Percentiles rank a stretch among this genome's conserved stretches.
phyloP scores from a whole-genome alignment of 1,140 invertebrate species.

The Drosophila eugracilis region DNA sequence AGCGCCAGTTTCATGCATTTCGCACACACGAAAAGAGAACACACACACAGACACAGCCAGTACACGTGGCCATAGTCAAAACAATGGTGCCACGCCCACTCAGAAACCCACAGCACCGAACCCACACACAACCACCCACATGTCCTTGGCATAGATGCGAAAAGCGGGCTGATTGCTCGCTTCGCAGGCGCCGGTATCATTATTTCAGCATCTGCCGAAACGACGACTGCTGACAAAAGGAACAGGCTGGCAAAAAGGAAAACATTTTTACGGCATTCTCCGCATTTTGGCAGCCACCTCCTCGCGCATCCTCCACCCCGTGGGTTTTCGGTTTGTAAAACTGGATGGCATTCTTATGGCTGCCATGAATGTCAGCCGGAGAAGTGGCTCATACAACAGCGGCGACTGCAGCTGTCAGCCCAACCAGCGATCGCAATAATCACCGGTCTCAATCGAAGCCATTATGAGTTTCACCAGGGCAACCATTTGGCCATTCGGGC shows the following conservation, averaged over 20 bases:
- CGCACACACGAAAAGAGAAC: conserved; percentile 1
- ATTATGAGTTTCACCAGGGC: conserved; percentile 30
- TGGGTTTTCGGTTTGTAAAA: conserved; percentile 23
- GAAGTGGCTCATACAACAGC: conserved; percentile 6
- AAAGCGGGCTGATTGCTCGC: conserved; percentile 66
- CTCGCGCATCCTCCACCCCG: background rate
- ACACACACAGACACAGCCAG: no score
- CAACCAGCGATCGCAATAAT: conserved; percentile 57
- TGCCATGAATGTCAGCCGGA: conserved; percentile 39
- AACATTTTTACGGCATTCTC: conserved; percentile 51
- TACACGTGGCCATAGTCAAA: conserved; percentile 46
- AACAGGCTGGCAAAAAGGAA: conserved; percentile 19
- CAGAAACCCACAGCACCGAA: background rate
- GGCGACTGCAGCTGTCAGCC: conserved; percentile 51
- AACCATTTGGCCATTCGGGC: conserved; percentile 2
- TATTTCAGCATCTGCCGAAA: conserved; percentile 50
- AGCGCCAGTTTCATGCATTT: conserved; percentile 21
- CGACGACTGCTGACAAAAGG: conserved; percentile 24
- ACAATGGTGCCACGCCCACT: conserved; percentile 42
- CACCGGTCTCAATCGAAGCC: conserved; percentile 50
- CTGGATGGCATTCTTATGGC: conserved; percentile 53
- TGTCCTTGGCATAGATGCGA: conserved; percentile 74
- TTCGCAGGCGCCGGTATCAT: conserved; percentile 61
- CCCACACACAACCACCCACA: conserved; percentile 19
- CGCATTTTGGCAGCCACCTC: conserved; percentile 32